Evolutionary conservation across 2,888 invertebrate genomes (phyloP), one percentile per base, ranked within the genome.

Genomic region (Belgica antarctica): DNA sequence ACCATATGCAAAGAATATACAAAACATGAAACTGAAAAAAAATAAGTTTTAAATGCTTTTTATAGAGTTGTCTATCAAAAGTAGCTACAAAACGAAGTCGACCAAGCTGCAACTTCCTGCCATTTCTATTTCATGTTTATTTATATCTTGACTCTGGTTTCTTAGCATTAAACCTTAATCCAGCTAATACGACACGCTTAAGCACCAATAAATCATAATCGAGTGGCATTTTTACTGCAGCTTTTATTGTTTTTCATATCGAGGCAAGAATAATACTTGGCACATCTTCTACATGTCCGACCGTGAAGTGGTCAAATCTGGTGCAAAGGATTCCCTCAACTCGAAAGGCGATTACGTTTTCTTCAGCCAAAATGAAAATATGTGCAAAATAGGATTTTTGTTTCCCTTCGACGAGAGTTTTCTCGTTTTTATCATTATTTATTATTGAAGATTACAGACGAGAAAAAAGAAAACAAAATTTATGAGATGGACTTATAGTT

Each of bases 321-420:
- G 15, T 41, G 15, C 12, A 12, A n/a, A 46, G 17, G 17, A 46
- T 15, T 15, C 17, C 15, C 46, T 19, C 17, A 52, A 3, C n/a
- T n/a, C n/a, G 19, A 52, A 22, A 52, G 24, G 41, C 41, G 52
- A 52, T 52, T 52, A 52, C 24, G 17, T 52, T 7, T 52, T 52
- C 17, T 52, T 5, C 19, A 3, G 24, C 5, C 4, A 7, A 12
- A 12, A 41, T 12, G 7, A 4, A 41, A 41, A 41, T 22, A 52
- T 52, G 24, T 52, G 52, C 5, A 24, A 52, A 52, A 19, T 52
- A 52, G 19, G 52, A 52, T 52, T 52, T 52, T 52, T 52, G 52
- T 22, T 22, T 24, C 5, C 19, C 7, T n/a, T 41, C 3, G 15
- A 12, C n/a, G 41, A 52, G 19, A 52, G 5, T 7, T n/a, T 46